Base-by-base conservation (phyloP, 2,888 invertebrate species). In the Hydraecia micacea region DNA sequence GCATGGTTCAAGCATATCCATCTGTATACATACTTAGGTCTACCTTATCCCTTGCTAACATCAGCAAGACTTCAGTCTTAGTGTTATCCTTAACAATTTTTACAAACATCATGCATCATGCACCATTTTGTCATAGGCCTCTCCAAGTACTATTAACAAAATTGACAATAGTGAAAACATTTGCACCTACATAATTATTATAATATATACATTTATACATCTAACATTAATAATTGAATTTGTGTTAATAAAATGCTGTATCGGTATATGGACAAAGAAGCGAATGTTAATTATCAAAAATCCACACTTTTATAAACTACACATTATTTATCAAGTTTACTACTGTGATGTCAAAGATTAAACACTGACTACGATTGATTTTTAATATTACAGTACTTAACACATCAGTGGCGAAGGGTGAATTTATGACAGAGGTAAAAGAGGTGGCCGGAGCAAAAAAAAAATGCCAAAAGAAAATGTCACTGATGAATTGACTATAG, bases 31-130 rank as follows among this genome's bases (percentile, higher is more conserved):
- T 55, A 36, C 68, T 39, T 69, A 83, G 25, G 39, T 49, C 63
- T 58, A 78, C 32, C 9, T 46, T 52, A 69, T 63, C 42, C 42
- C 21, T 63, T 63, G n/a, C 49, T 32, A 63, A 13, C 52, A n/a
- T 62, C 25, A 58, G 42, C 63, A 77, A 18, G 46, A 83, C 63
- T 49, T 83, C 80, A 80, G 80, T 78, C 80, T 80, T 77, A 52
- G n/a, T 39, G 18, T 67, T 46, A 73, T 69, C 36, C 52, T 67
- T 55, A 63, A 83, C 28, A 62, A 39, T 18, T 13, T 49, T 60
- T 72, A 72, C n/a, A 49, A 46, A 28, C 15, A 28, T 42, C 32
- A 5, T 18, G 58, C 32, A 49, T 32, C 18, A 5, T 18, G 58
- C 32, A 49, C n/a, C 18, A 39, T 78, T 60, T 49, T 18, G n/a